Percentiles rank a stretch among this genome's conserved stretches.
Conservation (phyloP, 2,888 invertebrate species). For the Cepaea hortensis region DNA sequence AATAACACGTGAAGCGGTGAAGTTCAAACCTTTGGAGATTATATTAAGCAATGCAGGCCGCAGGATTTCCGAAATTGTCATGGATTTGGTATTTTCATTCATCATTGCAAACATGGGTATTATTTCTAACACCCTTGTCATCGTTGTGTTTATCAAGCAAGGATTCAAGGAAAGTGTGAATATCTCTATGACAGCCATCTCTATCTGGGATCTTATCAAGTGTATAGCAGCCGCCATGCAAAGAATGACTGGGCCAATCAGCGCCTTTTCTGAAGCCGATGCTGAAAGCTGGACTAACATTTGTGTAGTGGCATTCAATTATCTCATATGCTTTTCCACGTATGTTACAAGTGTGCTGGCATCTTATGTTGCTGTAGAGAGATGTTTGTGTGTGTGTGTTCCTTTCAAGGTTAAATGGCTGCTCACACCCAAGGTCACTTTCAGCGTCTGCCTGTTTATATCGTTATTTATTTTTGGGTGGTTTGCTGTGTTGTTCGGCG, state of each 20-base stretch:
- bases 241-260: constrained; percentile 29
- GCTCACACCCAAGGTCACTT: constrained; percentile 40
- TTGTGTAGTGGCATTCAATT: constrained; percentile 28
- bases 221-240: constrained; percentile 35
- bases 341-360: constrained; percentile 46
- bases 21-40: constrained; percentile 33
- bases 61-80: constrained; percentile 32
- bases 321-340: constrained; percentile 39
- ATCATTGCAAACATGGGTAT: constrained; percentile 31
- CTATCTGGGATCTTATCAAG: constrained; percentile 40
- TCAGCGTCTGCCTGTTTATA: constrained; percentile 19
- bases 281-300: constrained; percentile 43
- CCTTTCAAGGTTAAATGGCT: constrained; percentile 45
- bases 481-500: constrained; percentile 32
- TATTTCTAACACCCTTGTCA: constrained; percentile 26
- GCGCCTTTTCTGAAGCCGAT: constrained; percentile 1
- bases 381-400: constrained; percentile 45
- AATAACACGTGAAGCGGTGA: background rate
- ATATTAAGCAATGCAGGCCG: constrained; percentile 10
- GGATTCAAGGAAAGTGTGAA: constrained; percentile 44
- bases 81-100: constrained; percentile 28
- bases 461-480: constrained; percentile 40
- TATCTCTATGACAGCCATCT: constrained; percentile 46
- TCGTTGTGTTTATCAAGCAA: constrained; percentile 38
- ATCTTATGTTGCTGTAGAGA: constrained; percentile 45